These are phyloP conservation scores for Prenolepis imparis DNA, from an alignment of 2,888 invertebrate species.

Conservation along the genomic window DNA sequence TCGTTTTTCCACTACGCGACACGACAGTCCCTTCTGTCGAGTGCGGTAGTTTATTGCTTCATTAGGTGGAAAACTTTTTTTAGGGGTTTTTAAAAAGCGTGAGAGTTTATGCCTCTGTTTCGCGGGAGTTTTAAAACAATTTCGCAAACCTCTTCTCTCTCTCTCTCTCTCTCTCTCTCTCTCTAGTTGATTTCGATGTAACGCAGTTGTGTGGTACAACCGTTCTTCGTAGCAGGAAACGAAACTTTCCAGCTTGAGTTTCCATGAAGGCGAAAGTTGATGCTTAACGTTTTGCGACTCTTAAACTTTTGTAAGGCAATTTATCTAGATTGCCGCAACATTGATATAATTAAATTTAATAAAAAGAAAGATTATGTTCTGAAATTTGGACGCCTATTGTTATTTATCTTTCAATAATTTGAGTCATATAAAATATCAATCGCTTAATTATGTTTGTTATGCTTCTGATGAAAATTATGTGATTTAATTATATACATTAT, in stretches of 20 bases:
- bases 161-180: not conserved
- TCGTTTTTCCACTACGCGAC: slow-evolving; percentile 61
- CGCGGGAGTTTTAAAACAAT: slow-evolving; percentile 78
- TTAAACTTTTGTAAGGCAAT: slow-evolving; percentile 59
- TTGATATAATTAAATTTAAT: slow-evolving; percentile 62
- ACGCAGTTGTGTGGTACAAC: slow-evolving; percentile 55
- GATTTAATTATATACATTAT: not conserved
- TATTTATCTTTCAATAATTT: not conserved
- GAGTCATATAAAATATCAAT: not conserved
- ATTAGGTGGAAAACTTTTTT: slow-evolving; percentile 81
- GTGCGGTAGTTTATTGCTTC: slow-evolving; percentile 75
- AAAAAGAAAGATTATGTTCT: not conserved
- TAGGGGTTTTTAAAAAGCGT: slow-evolving; percentile 80
- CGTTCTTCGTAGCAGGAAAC: slow-evolving; percentile 58
- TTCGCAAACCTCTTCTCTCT: slow-evolving; percentile 60
- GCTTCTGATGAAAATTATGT: not conserved
- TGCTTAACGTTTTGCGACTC: slow-evolving; percentile 65
- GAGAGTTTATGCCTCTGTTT: slow-evolving; percentile 79
- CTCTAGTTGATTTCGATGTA: slow-evolving; percentile 53
- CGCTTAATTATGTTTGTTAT: not conserved
- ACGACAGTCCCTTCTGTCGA: slow-evolving; percentile 68
- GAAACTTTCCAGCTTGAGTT: slow-evolving; percentile 70
- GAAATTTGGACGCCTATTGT: not conserved
- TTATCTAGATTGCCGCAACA: slow-evolving; percentile 52
- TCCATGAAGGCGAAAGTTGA: slow-evolving; percentile 62